Base-by-base conservation (phyloP, 37 sponge, comb jelly and placozoan species). In the Oscarella lobularis region DNA sequence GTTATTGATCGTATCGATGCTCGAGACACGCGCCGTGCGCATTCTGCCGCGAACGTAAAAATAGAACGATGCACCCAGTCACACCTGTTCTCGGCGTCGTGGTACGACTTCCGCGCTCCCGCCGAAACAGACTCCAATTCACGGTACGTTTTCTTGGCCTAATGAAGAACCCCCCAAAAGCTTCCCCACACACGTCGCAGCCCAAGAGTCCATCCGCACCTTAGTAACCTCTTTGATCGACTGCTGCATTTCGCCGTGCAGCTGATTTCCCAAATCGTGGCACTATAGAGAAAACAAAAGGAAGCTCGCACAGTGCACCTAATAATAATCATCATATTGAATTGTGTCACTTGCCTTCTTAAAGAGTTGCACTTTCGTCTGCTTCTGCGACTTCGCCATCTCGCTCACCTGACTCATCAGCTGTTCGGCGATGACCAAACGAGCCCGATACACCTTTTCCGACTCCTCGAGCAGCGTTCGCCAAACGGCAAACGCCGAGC, bases 171-270 rank as follows among this genome's bases (percentile, higher is more conserved):
- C 31, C 67, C 31, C 67, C 31, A 2, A 2, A 48, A 48, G 20
- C 60, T 27, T 20, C 60, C 9, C 60, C 20, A 48, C 9, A 48
- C 60, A 48, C 60, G 20, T 9, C 9, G 60, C 29, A n/a, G 66
- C 4, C 40, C 75, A 32, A 1, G n/a, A 1, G 31, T 1, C 1
- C 2, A 2, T 0, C 4, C 86, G 54, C 37, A 89, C 89, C 60
- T 73, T 79, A 3, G 76, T 55, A 38, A 79, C 9, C 6, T 82
- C 87, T 38, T 83, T 85, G n/a, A 83, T 69, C 6, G 78, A 76
- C 38, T 90, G 86, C 73, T 85, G 66, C 3, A 86, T 31, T 48
- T 90, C 90, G 77, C 77, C 80, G 75, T 83, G 82, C 90, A 90
- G 80, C 66, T 74, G 77, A 71, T 77, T 48, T 48, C 14, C 9